These are phyloP conservation scores for Cerceris ruficornis DNA, from an alignment of 2,888 invertebrate genomes.

Conservation along the genomic window DNA sequence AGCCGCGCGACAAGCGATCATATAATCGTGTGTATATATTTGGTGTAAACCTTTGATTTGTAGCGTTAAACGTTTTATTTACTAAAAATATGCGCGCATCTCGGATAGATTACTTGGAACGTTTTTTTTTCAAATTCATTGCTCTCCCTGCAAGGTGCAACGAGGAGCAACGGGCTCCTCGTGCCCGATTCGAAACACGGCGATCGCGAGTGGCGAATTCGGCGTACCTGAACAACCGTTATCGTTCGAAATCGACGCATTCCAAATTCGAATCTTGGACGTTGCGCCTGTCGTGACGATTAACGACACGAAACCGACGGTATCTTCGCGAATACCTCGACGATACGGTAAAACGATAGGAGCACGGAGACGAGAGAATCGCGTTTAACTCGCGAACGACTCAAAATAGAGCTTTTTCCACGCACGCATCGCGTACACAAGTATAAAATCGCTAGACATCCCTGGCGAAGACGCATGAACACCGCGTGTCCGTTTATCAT, in stretches of 20 bases:
- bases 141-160: neutral
- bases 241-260: neutral
- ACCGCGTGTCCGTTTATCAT: neutral
- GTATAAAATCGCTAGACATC: conserved; percentile 46
- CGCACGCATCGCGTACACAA: conserved; percentile 29
- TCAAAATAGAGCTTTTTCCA: conserved; percentile 41
- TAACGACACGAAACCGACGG: neutral
- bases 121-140: neutral
- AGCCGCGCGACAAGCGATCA: conserved; percentile 50
- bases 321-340: conserved; percentile 4
- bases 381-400: conserved; percentile 9
- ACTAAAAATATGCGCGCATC: conserved; percentile 51
- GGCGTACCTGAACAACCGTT: neutral
- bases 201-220: neutral
- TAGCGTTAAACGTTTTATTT: conserved; percentile 58
- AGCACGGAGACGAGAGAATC: conserved; percentile 3
- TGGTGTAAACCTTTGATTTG: conserved; percentile 72
- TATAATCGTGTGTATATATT: conserved; percentile 61
- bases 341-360: neutral
- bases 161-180: neutral
- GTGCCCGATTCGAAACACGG: neutral
- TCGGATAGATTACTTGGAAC: conserved; percentile 42
- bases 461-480: conserved; percentile 20
- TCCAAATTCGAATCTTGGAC: too few relatives aligned
- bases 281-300: too few relatives aligned